phyloP scores from a whole-genome alignment of 2,888 invertebrate genomes.

The Teinopalpus imperialis region DNA sequence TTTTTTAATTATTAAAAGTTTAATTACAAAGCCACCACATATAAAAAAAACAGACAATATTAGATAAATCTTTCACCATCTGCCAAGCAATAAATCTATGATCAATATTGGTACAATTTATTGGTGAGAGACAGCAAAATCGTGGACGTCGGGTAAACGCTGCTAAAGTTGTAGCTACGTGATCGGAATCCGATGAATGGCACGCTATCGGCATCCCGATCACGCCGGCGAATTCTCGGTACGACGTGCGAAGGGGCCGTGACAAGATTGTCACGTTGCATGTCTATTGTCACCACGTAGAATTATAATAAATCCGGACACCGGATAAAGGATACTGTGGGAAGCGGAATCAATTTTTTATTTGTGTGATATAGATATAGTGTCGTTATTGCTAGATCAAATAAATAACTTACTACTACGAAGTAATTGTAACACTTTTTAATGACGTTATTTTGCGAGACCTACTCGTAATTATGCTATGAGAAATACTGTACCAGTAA shows the following conservation, averaged over 20 bases:
- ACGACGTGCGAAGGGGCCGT: constrained; percentile 28
- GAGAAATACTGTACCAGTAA: no score
- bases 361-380: no score
- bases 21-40: no score
- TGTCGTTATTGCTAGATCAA: no score
- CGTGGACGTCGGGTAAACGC: constrained; percentile 38
- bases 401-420: no score
- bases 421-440: no score
- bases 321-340: constrained; percentile 26
- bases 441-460: no score
- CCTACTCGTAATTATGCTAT: no score
- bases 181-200: constrained; percentile 33
- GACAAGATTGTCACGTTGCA: constrained; percentile 37
- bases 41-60: background rate
- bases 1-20: no score
- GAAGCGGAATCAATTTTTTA: no score
- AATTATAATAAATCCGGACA: constrained; percentile 19
- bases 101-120: constrained; percentile 31
- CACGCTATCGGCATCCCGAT: constrained; percentile 44
- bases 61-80: constrained; percentile 10
- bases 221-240: constrained; percentile 54
- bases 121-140: constrained; percentile 33
- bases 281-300: constrained; percentile 33
- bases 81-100: constrained; percentile 22
- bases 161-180: constrained; percentile 39